phyloP scores from a whole-genome alignment of 2,797 vertebrate species.

The Acanthurus tractus region DNA sequence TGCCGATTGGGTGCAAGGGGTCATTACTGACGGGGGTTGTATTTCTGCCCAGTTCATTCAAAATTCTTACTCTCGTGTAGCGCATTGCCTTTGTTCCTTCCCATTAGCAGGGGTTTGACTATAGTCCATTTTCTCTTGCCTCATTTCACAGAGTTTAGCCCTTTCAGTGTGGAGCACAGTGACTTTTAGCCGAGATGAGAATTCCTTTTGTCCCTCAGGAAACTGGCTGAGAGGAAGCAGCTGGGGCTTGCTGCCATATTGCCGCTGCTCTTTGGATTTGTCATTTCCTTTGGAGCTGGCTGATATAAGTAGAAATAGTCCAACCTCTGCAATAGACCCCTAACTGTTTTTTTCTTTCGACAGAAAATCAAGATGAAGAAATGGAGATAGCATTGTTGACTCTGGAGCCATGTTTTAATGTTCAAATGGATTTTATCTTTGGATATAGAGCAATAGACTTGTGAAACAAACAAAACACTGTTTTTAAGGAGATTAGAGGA shows the following conservation, averaged over 20 bases:
- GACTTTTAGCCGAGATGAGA: conserved; percentile 77
- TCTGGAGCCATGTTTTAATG: conserved; percentile 33
- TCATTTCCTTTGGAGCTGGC: conserved; percentile 86
- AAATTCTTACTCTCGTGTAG: conserved; percentile 59
- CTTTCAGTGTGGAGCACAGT: conserved; percentile 63
- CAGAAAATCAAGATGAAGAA: conserved; percentile 80
- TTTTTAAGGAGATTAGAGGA: conserved; percentile 53
- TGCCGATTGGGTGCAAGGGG: conserved; percentile 66
- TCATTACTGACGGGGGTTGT: conserved; percentile 76
- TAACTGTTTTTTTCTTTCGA: conserved; percentile 70
- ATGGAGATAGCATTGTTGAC: conserved; percentile 52
- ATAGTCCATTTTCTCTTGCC: conserved; percentile 54
- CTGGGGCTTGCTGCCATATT: conserved; percentile 81
- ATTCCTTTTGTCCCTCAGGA: conserved; percentile 84
- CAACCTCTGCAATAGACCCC: conserved; percentile 51
- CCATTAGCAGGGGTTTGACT: conserved; percentile 70
- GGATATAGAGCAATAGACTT: conserved; percentile 27
- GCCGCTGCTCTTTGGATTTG: conserved; percentile 82
- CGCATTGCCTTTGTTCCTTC: conserved; percentile 69
- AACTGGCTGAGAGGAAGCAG: conserved; percentile 85
- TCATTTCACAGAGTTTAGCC: conserved; percentile 77
- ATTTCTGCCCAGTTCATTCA: conserved; percentile 73
- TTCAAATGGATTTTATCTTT: conserved; percentile 39
- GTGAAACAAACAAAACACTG: conserved; percentile 11
- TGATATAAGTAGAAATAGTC: conserved; percentile 59